phyloP scores from a whole-genome alignment of 2,888 invertebrate species.

The Lasioglossum oenotherae region DNA sequence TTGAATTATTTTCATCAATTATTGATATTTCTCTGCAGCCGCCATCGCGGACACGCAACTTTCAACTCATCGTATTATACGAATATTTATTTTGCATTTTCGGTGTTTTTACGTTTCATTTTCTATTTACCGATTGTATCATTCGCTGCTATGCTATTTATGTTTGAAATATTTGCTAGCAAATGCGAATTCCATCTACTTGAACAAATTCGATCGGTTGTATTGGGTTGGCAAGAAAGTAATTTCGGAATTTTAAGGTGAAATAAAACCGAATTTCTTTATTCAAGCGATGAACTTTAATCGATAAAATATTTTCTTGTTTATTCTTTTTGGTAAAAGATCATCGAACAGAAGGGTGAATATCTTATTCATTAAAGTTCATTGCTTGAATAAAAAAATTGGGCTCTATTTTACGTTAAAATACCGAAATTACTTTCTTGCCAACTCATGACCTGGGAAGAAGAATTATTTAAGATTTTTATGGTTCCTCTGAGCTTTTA shows the following conservation, averaged over 20 bases:
- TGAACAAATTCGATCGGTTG: not conserved
- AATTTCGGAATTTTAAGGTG: too few relatives aligned
- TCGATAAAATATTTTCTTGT: too few relatives aligned
- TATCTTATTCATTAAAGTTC: too few relatives aligned
- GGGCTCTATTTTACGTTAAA: too few relatives aligned
- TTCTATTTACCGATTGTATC: not conserved
- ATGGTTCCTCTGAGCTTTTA: not conserved
- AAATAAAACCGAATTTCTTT: too few relatives aligned
- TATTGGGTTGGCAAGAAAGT: too few relatives aligned
- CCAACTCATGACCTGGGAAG: not conserved
- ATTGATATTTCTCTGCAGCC: not conserved
- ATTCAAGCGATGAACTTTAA: too few relatives aligned
- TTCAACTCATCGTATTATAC: not conserved
- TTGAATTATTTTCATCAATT: slow-evolving; percentile 30
- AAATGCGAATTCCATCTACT: not conserved
- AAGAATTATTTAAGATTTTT: not conserved
- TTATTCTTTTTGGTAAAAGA: too few relatives aligned
- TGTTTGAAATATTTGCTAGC: not conserved
- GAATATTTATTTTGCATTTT: not conserved
- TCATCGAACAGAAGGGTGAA: too few relatives aligned
- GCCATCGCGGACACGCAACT: not conserved
- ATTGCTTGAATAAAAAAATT: too few relatives aligned
- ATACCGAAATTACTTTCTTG: too few relatives aligned
- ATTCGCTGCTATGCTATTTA: not conserved
- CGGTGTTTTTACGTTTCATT: not conserved